These are phyloP conservation scores for Anabacerthia variegaticeps DNA, from an alignment of 2,797 vertebrate genomes.

Conservation along the genomic window DNA sequence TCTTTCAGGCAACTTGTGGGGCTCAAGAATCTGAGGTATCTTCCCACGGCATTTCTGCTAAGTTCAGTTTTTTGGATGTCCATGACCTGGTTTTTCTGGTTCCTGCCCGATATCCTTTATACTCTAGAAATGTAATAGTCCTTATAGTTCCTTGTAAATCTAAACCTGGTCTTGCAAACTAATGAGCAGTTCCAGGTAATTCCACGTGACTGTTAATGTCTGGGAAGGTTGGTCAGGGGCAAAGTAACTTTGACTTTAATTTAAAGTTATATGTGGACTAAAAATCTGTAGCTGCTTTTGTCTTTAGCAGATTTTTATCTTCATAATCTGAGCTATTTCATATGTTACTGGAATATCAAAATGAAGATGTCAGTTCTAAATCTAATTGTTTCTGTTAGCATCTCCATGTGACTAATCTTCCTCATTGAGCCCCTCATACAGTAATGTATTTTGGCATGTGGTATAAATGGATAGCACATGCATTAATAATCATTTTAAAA, in stretches of 20 bases:
- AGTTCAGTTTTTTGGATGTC: constrained; percentile 92
- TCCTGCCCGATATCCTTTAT: constrained; percentile 95
- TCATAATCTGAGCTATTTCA: neutral
- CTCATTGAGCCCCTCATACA: neutral
- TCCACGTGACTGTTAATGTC: neutral
- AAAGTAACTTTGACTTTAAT: neutral
- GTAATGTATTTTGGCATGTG: neutral
- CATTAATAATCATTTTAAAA: neutral
- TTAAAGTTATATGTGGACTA: neutral
- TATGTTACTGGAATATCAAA: neutral
- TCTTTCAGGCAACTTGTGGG: constrained; percentile 80
- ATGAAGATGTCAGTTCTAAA: neutral
- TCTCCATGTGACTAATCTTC: neutral
- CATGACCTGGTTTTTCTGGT: constrained; percentile 89
- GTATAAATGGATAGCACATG: neutral
- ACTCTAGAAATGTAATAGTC: neutral
- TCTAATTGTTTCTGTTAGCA: neutral
- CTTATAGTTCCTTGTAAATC: neutral
- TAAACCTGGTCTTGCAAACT: neutral
- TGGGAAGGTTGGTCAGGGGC: neutral
- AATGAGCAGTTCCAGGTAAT: neutral
- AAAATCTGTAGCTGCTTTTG: neutral
- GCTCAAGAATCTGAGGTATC: constrained; percentile 75
- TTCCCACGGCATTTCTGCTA: constrained; percentile 83
- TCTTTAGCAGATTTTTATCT: neutral